These are phyloP conservation scores for Eupristina koningsbergeri DNA, from an alignment of 1,140 invertebrate species.

Conservation along the genomic window DNA sequence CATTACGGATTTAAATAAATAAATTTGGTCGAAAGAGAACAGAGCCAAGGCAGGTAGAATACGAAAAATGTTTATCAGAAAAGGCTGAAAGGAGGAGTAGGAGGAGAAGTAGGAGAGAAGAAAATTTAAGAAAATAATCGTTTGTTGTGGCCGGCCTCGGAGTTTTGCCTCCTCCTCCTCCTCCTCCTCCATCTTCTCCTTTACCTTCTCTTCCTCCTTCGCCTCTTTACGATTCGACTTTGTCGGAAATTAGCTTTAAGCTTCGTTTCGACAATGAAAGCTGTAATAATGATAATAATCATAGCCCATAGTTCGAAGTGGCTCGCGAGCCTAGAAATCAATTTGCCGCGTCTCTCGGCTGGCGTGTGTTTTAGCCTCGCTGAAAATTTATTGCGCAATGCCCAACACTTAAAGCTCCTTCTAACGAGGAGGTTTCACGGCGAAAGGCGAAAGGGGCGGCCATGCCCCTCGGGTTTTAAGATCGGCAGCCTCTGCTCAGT, in stretches of 20 bases:
- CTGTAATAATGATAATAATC: constrained; percentile 39
- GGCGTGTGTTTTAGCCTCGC: neutral
- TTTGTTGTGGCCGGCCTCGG: no score
- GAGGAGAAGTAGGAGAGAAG: no score
- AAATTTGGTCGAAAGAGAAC: no score
- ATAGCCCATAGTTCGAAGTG: neutral
- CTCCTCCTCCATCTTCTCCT: no score
- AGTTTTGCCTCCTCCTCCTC: no score
- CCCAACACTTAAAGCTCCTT: constrained; percentile 39
- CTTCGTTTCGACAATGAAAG: constrained; percentile 36
- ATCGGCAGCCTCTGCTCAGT: neutral
- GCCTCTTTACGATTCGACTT: constrained; percentile 30
- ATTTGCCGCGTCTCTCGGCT: constrained; percentile 16
- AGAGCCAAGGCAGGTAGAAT: no score
- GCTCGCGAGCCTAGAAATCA: constrained; percentile 41
- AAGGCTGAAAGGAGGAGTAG: neutral
- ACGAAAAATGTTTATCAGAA: no score
- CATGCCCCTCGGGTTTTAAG: constrained; percentile 6
- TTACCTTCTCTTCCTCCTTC: no score
- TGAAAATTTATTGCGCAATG: constrained; percentile 46
- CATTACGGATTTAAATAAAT: no score
- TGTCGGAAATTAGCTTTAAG: constrained; percentile 38
- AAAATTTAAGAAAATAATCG: neutral
- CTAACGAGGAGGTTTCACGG: constrained; percentile 44
- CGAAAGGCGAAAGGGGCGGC: constrained; percentile 21